Evolutionary conservation across 2,888 invertebrate species (phyloP), one percentile per base, ranked within the genome.

Genomic region (Plebejus anna): DNA sequence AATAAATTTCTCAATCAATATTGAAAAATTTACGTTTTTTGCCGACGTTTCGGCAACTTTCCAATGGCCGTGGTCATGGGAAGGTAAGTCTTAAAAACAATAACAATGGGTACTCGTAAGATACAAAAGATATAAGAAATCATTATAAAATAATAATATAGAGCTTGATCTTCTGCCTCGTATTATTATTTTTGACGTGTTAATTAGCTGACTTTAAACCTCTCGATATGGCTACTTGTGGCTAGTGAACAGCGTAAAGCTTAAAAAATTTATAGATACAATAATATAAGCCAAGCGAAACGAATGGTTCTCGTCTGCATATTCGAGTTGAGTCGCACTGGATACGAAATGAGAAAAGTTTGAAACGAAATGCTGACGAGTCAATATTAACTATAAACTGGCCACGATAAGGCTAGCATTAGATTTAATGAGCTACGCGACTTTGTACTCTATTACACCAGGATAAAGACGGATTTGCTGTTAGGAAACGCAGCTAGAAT

Each of bases 281-380:
- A 83, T 83, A 83, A 2, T 32, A 22, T 83, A 84, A 70, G 36
- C 76, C 83, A 77, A 76, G 81, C 83, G 81, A 81, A 80, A 79
- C 80, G 81, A 79, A 80, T 83, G 80, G 81, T 80, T 80, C 79
- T 79, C 77, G 78, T 79, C 81, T 81, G 81, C 81, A 81, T 80
- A 80, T 83, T 82, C 82, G 80, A 82, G 83, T 86, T 82, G 82
- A 85, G 86, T 86, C 87, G 84, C 84, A 85, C 87, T 89, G 87
- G 86, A 86, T 89, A 86, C 89, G 83, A 91, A 92, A 93, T 93
- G 93, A 93, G 93, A 92, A 93, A 93, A 93, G 93, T 93, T 93
- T 86, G 82, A 84, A 89, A 89, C 89, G 88, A 89, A 91, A 89
- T 88, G 90, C 89, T 89, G 89, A 89, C 90, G 91, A 91, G 92